These are phyloP conservation scores for Drosophila serrata DNA, from an alignment of 1,140 invertebrate genomes.

Conservation along the genomic window DNA sequence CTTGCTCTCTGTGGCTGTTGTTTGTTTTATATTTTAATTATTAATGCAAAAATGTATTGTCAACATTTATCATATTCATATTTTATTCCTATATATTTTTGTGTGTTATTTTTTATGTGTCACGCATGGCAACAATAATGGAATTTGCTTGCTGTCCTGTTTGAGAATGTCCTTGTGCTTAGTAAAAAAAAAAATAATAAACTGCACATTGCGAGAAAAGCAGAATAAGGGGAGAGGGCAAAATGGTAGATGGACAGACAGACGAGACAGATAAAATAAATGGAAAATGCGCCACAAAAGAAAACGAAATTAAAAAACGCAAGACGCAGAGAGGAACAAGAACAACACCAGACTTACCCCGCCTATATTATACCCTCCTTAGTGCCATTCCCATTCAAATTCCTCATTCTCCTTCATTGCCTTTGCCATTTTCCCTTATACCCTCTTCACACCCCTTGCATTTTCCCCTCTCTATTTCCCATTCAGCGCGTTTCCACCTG, in stretches of 20 bases:
- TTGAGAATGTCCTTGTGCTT: constrained; percentile 39
- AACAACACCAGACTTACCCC: constrained; percentile 36
- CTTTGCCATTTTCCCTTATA: constrained; percentile 9
- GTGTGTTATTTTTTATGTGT: constrained; percentile 32
- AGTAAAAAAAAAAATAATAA: neutral
- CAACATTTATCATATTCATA: constrained; percentile 18
- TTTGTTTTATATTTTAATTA: constrained; percentile 18
- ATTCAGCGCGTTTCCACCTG: constrained; percentile 62
- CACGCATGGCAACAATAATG: constrained; percentile 61
- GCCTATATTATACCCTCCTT: neutral
- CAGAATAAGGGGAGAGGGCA: neutral
- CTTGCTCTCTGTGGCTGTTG: too few species aligned
- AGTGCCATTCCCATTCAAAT: constrained; percentile 43
- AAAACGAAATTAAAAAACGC: constrained; percentile 81
- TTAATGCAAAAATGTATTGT: constrained; percentile 71
- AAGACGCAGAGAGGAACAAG: constrained; percentile 48
- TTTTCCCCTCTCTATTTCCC: constrained; percentile 1
- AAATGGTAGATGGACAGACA: constrained; percentile 16
- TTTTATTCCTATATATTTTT: neutral
- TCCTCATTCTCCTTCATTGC: constrained; percentile 41
- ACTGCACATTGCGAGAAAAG: constrained; percentile 10
- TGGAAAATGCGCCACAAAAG: constrained; percentile 66
- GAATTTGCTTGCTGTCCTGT: constrained; percentile 23
- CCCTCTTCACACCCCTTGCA: neutral
- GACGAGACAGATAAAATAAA: constrained; percentile 58